phyloP scores from a whole-genome alignment of 2,113 vertebrate genomes.

The Oncorhynchus keta region DNA sequence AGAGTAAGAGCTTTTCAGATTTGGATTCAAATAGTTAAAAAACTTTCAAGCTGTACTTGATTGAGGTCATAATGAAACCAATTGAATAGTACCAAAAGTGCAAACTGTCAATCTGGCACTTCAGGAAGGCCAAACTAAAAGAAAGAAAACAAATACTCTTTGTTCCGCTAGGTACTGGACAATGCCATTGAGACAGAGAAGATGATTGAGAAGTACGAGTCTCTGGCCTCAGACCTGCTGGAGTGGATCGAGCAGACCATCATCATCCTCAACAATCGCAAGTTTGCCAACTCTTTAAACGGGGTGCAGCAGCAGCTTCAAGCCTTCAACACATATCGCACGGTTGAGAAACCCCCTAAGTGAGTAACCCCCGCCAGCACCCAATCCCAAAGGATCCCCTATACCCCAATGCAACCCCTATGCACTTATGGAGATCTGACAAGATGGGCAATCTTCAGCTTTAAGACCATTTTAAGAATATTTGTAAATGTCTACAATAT shows the following conservation, averaged over 20 bases:
- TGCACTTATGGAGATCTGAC: too few relatives aligned
- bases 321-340: slow-evolving; percentile 97
- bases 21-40: too few relatives aligned
- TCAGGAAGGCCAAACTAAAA: too few relatives aligned
- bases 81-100: too few relatives aligned
- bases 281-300: slow-evolving; percentile 92
- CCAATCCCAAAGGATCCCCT: not conserved
- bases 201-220: slow-evolving; percentile 96
- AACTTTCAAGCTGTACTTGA: too few relatives aligned
- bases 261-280: slow-evolving; percentile 97
- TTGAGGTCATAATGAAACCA: too few relatives aligned
- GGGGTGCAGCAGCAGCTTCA: slow-evolving; percentile 96
- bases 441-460: too few relatives aligned
- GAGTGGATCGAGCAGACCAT: slow-evolving; percentile 99
- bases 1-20: too few relatives aligned
- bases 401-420: too few relatives aligned
- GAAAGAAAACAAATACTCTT: not conserved
- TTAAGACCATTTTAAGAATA: too few relatives aligned
- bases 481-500: too few relatives aligned
- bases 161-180: slow-evolving; percentile 82
- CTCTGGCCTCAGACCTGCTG: slow-evolving; percentile 91
- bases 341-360: slow-evolving; percentile 94
- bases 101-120: too few relatives aligned
- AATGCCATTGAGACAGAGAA: slow-evolving; percentile 96
- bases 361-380: slow-evolving; percentile 55